phyloP scores from a whole-genome alignment of 2,888 invertebrate species.

The Meteorus colon region DNA sequence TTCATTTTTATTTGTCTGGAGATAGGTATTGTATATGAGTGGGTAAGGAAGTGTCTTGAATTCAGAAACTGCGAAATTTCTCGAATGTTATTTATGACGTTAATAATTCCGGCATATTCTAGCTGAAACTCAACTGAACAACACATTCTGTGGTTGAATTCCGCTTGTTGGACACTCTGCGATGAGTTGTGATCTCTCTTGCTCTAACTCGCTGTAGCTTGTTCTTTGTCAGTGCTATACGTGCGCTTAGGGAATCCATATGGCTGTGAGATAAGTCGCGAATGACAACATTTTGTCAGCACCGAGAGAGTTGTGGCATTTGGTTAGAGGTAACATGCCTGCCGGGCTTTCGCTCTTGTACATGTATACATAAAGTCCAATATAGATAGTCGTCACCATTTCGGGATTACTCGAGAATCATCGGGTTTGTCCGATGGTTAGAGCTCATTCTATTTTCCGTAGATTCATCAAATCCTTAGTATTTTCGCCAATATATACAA shows the following conservation, averaged over 20 bases:
- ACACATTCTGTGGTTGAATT: constrained; percentile 39
- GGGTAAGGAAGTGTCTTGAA: neutral
- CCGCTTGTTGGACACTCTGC: constrained; percentile 33
- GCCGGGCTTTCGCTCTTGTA: constrained; percentile 43
- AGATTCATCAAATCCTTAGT: neutral
- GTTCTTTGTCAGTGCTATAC: neutral
- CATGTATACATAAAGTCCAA: neutral
- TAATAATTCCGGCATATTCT: constrained; percentile 37
- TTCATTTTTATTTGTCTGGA: too few species aligned
- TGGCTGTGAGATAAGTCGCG: constrained; percentile 59
- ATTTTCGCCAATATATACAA: neutral
- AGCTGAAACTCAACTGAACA: constrained; percentile 8
- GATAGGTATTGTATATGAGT: neutral
- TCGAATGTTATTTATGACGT: constrained; percentile 38
- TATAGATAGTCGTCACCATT: constrained; percentile 49
- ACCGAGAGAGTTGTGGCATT: constrained; percentile 46
- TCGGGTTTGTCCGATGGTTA: constrained; percentile 52
- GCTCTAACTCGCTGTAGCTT: constrained; percentile 1
- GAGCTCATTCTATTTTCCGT: constrained; percentile 31
- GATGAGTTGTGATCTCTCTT: constrained; percentile 28
- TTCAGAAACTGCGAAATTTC: constrained; percentile 32
- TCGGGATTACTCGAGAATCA: constrained; percentile 51
- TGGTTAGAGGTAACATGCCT: constrained; percentile 42
- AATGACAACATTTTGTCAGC: constrained; percentile 62
- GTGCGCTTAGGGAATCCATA: constrained; percentile 45